Evolutionary conservation across 2,888 invertebrate species (phyloP).

Genomic region (Dryococelus australis): DNA sequence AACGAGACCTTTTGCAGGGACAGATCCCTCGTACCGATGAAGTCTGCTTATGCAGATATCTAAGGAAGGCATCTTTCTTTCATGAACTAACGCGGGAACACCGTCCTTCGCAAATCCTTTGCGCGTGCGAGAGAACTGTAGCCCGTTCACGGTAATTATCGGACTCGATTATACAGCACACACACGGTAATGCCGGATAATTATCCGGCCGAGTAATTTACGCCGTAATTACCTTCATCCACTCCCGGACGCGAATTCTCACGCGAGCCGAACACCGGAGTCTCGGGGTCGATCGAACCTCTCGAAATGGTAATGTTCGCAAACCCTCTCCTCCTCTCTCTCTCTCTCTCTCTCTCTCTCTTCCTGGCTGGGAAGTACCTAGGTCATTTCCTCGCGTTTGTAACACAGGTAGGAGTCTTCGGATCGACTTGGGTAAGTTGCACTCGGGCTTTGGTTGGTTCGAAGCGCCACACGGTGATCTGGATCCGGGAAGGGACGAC

Average conservation of each 20-base stretch:
- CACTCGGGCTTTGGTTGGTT: neutral
- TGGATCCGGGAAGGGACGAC: neutral
- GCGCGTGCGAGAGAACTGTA: slow-evolving; percentile 4
- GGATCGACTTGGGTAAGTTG: neutral
- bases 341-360: neutral
- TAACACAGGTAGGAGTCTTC: neutral
- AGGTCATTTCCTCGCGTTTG: neutral
- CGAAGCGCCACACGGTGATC: neutral
- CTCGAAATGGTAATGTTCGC: neutral
- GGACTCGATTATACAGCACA: slow-evolving; percentile 7
- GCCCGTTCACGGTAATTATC: neutral
- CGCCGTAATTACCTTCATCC: neutral
- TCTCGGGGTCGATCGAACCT: neutral
- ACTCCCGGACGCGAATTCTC: neutral
- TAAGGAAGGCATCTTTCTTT: neutral
- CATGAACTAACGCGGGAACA: neutral
- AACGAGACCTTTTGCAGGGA: too few relatives aligned
- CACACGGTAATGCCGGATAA: neutral
- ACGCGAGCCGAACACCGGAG: neutral
- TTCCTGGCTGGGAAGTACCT: neutral
- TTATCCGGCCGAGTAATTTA: neutral
- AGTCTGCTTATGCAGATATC: neutral
- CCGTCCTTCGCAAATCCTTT: neutral
- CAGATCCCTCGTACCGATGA: too few relatives aligned
- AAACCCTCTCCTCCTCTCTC: neutral